These are phyloP conservation scores for Dendrocincla fuliginosa DNA, from an alignment of 2,797 vertebrate genomes.

Conservation along the genomic window DNA sequence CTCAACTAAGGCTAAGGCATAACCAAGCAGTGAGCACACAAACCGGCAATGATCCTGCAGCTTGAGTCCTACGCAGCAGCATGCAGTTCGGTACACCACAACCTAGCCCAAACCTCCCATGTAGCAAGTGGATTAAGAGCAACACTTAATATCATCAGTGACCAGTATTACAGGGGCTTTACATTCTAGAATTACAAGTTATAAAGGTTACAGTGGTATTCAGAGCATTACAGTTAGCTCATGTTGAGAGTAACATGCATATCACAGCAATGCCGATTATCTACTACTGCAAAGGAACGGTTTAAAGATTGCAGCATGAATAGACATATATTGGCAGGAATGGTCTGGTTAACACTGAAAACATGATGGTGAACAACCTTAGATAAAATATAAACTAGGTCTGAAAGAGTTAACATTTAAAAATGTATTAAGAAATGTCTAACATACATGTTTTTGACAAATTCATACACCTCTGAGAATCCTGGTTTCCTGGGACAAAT, in stretches of 20 bases:
- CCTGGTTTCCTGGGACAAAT: constrained; percentile 1
- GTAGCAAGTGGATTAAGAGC: background rate
- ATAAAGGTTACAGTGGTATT: background rate
- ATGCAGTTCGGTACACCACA: background rate
- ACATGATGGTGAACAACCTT: background rate
- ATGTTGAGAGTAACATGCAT: background rate
- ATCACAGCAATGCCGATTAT: constrained; percentile 1
- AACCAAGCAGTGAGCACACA: background rate
- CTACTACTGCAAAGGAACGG: background rate
- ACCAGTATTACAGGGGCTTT: background rate
- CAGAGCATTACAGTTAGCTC: background rate
- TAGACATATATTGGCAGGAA: background rate
- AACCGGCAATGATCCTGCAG: background rate
- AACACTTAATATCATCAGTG: background rate
- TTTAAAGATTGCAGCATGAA: background rate
- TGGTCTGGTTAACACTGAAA: background rate
- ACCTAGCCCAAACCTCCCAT: background rate
- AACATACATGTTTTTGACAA: background rate
- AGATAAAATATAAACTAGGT: background rate
- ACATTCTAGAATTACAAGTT: background rate
- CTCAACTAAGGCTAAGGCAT: background rate
- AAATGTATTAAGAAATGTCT: background rate
- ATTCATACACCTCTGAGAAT: background rate
- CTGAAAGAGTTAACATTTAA: background rate
- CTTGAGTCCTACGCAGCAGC: background rate